These are phyloP conservation scores for Nyctereutes procyonoides DNA, from an alignment of 2,113 vertebrate species.

Conservation along the genomic window DNA sequence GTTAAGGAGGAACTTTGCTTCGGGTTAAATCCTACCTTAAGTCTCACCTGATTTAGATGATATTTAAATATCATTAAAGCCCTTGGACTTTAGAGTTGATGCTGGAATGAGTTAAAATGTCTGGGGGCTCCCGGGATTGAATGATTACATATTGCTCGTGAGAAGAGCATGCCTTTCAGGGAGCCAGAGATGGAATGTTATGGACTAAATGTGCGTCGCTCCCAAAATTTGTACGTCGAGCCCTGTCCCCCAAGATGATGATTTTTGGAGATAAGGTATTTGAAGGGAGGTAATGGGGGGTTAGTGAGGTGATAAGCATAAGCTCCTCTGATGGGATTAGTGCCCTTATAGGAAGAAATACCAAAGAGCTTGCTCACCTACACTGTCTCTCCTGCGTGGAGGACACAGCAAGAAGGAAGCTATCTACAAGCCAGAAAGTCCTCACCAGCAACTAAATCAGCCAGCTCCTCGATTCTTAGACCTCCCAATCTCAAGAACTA, in stretches of 20 bases:
- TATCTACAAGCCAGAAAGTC: not conserved
- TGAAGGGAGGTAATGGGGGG: not conserved
- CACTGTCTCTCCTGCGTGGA: not conserved
- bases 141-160: not conserved
- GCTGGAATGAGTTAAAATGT: not conserved
- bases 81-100: not conserved
- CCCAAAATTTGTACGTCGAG: not conserved
- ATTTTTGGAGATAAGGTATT: not conserved
- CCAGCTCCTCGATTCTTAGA: not conserved
- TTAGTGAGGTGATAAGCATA: not conserved
- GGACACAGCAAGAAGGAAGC: not conserved
- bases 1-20: not conserved
- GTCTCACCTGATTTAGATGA: not conserved
- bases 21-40: not conserved
- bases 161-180: not conserved
- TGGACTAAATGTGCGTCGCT: not conserved
- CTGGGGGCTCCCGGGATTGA: not conserved
- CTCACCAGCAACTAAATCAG: not conserved
- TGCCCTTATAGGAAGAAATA: not conserved
- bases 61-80: not conserved
- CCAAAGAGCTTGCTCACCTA: not conserved
- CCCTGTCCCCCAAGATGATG: not conserved
- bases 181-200: not conserved
- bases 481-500: not conserved
- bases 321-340: not conserved